A percentile compares a stretch with the other conserved stretches of the same genome.
Evolutionary conservation across 2,888 invertebrate species (phyloP).

Genomic region (Falcaria lacertinaria): DNA sequence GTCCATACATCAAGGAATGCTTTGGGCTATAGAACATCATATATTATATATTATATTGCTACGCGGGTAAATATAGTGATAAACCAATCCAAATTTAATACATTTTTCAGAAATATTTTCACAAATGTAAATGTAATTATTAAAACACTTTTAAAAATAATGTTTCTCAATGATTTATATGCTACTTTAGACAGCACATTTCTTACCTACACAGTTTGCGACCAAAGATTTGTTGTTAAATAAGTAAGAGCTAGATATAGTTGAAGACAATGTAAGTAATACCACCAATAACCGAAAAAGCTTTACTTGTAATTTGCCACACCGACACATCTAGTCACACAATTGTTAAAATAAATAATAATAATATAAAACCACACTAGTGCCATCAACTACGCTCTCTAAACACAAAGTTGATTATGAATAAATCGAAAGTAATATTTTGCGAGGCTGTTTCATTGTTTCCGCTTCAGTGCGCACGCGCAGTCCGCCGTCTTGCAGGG

Average conservation of each 20-base stretch:
- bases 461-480: slow-evolving; percentile 30
- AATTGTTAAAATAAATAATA: slow-evolving; percentile 10
- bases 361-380: slow-evolving; percentile 35
- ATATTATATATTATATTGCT: too few species aligned
- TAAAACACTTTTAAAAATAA: too few species aligned
- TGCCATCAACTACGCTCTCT: slow-evolving; percentile 62
- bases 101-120: too few species aligned
- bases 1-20: too few species aligned
- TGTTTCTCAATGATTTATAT: too few species aligned
- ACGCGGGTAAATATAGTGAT: too few species aligned
- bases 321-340: slow-evolving; percentile 60
- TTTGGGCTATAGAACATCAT: too few species aligned
- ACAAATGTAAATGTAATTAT: too few species aligned
- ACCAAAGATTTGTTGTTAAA: slow-evolving; percentile 62
- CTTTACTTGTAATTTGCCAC: slow-evolving; percentile 37
- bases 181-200: background rate
- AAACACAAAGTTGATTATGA: slow-evolving; percentile 36
- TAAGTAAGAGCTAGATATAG: slow-evolving; percentile 48
- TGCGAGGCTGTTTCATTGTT: slow-evolving; percentile 36
- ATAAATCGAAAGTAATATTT: slow-evolving; percentile 47
- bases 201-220: slow-evolving; percentile 58
- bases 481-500: slow-evolving; percentile 31
- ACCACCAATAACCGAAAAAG: slow-evolving; percentile 29
- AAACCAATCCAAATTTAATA: too few species aligned
- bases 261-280: slow-evolving; percentile 29